phyloP scores from a whole-genome alignment of 1,140 invertebrate species.

The Drosophila fuyamai region DNA sequence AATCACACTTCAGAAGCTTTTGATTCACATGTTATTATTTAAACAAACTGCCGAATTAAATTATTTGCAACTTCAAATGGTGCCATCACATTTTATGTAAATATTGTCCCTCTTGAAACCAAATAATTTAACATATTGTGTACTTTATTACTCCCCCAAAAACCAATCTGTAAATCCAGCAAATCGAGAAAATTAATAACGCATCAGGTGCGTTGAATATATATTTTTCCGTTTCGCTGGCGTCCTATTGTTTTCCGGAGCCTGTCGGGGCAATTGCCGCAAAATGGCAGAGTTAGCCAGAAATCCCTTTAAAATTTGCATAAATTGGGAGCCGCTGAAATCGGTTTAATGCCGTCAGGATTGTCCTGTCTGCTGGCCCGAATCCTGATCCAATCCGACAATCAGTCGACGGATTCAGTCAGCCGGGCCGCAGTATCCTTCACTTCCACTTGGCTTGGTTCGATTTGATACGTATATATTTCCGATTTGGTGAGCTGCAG shows the following conservation, averaged over 20 bases:
- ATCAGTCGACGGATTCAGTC: constrained; percentile 23
- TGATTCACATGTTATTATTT: background rate
- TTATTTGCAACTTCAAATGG: background rate
- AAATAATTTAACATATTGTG: constrained; percentile 13
- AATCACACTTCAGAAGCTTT: too few relatives aligned
- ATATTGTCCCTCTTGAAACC: background rate
- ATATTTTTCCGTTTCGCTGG: constrained; percentile 31
- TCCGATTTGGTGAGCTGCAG: constrained; percentile 43
- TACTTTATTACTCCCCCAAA: constrained; percentile 2
- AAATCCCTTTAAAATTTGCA: constrained; percentile 51
- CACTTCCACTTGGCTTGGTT: constrained; percentile 68
- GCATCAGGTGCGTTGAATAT: constrained; percentile 19
- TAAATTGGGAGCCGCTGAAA: constrained; percentile 25
- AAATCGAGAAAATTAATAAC: constrained; percentile 35
- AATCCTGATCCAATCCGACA: constrained; percentile 22
- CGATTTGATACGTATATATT: constrained; percentile 51
- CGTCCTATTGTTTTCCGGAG: constrained; percentile 19
- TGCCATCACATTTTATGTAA: background rate
- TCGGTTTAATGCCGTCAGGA: constrained; percentile 34
- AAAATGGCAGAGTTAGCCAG: constrained; percentile 14
- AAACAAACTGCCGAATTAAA: background rate
- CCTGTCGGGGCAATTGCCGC: constrained; percentile 23
- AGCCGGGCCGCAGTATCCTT: constrained; percentile 60
- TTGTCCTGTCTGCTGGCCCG: constrained; percentile 40
- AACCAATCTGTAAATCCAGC: constrained; percentile 4